These are phyloP conservation scores for Choloepus hoffmanni DNA, from an alignment of 2,113 vertebrate species.

Conservation along the genomic window DNA sequence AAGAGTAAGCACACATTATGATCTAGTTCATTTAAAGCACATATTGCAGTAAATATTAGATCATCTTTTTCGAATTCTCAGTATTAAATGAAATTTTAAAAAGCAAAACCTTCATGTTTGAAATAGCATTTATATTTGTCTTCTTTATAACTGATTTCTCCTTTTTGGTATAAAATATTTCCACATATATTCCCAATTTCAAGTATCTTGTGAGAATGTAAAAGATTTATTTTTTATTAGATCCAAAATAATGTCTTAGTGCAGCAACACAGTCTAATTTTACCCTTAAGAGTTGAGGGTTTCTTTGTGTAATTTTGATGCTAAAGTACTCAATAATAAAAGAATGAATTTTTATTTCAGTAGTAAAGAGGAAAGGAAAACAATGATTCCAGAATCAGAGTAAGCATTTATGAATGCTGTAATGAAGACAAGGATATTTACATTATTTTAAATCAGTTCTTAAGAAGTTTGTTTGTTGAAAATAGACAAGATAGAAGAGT, in stretches of 20 bases:
- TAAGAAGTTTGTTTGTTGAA: conserved; percentile 34
- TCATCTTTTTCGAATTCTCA: conserved; percentile 69
- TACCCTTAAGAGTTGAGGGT: not conserved
- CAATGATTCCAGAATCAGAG: not conserved
- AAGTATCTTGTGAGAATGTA: conserved; percentile 10
- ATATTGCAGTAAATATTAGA: conserved; percentile 68
- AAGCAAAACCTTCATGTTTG: conserved; percentile 70
- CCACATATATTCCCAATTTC: not conserved
- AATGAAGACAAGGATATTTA: not conserved
- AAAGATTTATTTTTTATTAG: not conserved
- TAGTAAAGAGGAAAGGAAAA: conserved; percentile 32
- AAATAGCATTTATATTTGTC: conserved; percentile 61
- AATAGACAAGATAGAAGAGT: not conserved
- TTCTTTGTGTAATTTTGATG: conserved; percentile 34
- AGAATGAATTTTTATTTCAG: conserved; percentile 1
- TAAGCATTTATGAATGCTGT: not conserved
- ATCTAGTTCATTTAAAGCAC: conserved; percentile 69
- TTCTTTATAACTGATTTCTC: conserved; percentile 55
- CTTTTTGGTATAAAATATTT: conserved; percentile 14
- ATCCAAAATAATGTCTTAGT: not conserved
- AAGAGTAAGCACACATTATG: conserved; percentile 56
- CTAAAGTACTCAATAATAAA: not conserved
- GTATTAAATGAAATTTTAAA: conserved; percentile 63
- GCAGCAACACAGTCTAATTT: not conserved
- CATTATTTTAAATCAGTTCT: not conserved